These are phyloP conservation scores for Amblyjoppa fuscipennis DNA, from an alignment of 2,888 invertebrate species.

Conservation along the genomic window DNA sequence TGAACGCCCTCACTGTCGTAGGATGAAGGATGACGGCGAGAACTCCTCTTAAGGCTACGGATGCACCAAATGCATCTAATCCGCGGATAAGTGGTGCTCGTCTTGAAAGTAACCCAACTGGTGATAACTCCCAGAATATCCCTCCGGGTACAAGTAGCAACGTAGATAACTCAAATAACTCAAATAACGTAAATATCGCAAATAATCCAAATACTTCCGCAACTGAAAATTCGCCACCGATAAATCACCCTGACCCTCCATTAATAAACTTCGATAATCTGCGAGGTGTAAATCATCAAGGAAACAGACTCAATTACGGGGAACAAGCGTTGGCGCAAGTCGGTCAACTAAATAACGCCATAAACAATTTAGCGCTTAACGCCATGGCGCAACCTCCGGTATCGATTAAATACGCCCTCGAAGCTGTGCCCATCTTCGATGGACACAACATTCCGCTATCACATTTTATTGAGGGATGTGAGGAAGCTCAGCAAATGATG, in stretches of 20 bases:
- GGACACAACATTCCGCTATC: slow-evolving; percentile 18
- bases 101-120: not conserved
- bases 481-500: slow-evolving; percentile 33
- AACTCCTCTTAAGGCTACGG: not conserved
- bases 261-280: too few relatives aligned
- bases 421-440: slow-evolving; percentile 28
- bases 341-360: not conserved
- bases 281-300: too few relatives aligned
- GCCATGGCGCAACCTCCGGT: not conserved
- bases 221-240: not conserved
- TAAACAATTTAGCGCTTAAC: not conserved
- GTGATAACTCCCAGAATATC: fast-evolving
- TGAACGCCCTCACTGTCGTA: not conserved
- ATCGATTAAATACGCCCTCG: slow-evolving; percentile 32
- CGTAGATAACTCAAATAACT: not conserved
- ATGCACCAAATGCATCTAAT: not conserved
- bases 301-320: too few relatives aligned
- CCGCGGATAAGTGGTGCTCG: not conserved
- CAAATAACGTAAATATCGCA: too few relatives aligned
- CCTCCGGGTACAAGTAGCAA: not conserved
- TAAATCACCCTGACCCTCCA: too few relatives aligned
- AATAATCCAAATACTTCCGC: too few relatives aligned
- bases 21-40: not conserved
- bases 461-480: slow-evolving; percentile 45
- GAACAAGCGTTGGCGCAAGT: not conserved